These are phyloP conservation scores for Tragulus kanchil DNA, from an alignment of 2,113 vertebrate genomes.

Conservation along the genomic window DNA sequence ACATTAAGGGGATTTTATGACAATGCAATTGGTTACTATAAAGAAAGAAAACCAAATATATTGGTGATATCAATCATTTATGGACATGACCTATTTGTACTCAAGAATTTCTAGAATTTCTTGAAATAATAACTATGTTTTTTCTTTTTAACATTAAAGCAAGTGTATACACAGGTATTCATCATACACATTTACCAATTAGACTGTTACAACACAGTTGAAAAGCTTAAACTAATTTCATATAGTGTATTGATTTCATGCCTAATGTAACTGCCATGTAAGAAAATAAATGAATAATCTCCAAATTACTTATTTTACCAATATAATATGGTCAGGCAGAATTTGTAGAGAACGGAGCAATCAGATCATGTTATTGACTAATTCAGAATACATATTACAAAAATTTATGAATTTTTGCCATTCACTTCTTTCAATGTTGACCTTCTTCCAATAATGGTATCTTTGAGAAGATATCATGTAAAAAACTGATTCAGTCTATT, in stretches of 20 bases:
- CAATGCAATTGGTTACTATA: not conserved
- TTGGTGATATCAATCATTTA: not conserved
- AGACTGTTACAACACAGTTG: conserved; percentile 3
- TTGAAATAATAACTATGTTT: not conserved
- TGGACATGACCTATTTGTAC: not conserved
- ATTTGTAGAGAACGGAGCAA: not conserved
- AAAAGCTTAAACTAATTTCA: not conserved
- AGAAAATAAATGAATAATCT: not conserved
- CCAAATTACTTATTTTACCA: not conserved
- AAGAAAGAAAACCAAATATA: not conserved
- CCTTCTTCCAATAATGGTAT: not conserved
- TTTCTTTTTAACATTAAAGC: not conserved
- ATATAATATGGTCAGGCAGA: not conserved
- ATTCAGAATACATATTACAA: not conserved
- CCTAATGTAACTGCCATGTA: not conserved
- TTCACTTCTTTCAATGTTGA: not conserved
- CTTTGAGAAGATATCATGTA: not conserved
- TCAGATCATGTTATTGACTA: not conserved
- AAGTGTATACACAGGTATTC: not conserved
- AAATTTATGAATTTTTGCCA: not conserved
- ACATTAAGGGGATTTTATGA: not conserved
- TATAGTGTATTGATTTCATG: not conserved
- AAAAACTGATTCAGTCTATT: not conserved
- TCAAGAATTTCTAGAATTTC: conserved; percentile 14
- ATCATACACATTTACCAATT: not conserved